phyloP scores from a whole-genome alignment of 2,113 vertebrate species.

The Nerophis lumbriciformis region DNA sequence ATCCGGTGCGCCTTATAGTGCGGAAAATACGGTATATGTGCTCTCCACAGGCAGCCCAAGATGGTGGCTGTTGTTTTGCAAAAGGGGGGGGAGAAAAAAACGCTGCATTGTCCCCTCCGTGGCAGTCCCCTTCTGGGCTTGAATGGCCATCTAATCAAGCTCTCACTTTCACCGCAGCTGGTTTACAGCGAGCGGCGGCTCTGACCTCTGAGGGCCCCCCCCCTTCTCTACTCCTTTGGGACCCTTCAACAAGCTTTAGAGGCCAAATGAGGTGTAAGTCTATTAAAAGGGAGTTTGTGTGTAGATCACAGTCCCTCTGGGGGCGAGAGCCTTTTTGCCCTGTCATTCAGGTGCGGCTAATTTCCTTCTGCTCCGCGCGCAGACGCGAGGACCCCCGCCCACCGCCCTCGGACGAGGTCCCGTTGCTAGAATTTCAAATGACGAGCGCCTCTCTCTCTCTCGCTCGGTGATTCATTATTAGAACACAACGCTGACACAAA shows the following conservation, averaged over 20 bases:
- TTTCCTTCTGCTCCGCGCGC: slow-evolving; percentile 69
- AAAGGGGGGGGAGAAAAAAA: slow-evolving; percentile 28
- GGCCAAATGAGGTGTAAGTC: slow-evolving; percentile 85
- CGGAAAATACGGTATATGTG: slow-evolving; percentile 55
- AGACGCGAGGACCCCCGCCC: slow-evolving; percentile 47
- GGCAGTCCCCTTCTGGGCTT: slow-evolving; percentile 75
- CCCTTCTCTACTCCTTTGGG: slow-evolving; percentile 65
- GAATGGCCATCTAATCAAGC: slow-evolving; percentile 78
- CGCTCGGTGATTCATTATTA: slow-evolving; percentile 51
- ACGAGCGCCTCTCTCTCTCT: slow-evolving; percentile 11
- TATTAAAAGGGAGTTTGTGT: slow-evolving; percentile 82
- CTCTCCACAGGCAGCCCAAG: slow-evolving; percentile 66
- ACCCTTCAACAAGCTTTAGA: slow-evolving; percentile 81
- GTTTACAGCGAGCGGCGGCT: slow-evolving; percentile 68
- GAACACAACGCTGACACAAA: slow-evolving; percentile 44
- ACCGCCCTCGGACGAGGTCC: slow-evolving; percentile 35
- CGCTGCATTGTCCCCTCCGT: slow-evolving; percentile 62
- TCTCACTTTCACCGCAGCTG: slow-evolving; percentile 73
- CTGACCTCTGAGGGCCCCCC: slow-evolving; percentile 59
- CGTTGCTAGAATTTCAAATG: slow-evolving; percentile 61
- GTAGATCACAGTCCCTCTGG: slow-evolving; percentile 77
- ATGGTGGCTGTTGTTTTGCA: slow-evolving; percentile 66
- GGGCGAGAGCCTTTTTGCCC: slow-evolving; percentile 66
- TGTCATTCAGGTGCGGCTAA: slow-evolving; percentile 77
- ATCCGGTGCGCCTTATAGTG: too few species aligned